A percentile compares a stretch with the other conserved stretches of the same genome.
These are phyloP conservation scores for Hippocampus mohnikei DNA, from an alignment of 2,113 vertebrate genomes.

Conservation along the genomic window DNA sequence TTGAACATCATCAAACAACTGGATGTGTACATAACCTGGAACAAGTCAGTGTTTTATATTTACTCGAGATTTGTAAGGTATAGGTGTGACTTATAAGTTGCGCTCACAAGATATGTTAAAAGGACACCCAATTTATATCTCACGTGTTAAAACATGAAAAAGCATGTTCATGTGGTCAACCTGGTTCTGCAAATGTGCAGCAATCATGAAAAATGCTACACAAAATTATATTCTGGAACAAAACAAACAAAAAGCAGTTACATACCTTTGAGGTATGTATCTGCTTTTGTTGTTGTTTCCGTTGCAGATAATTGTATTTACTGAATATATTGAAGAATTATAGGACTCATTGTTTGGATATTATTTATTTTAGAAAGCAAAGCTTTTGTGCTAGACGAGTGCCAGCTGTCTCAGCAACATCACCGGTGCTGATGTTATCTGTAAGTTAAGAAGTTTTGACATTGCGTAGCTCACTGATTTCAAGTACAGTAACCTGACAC, in stretches of 20 bases:
- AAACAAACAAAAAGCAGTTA: not conserved
- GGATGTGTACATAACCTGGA: no score
- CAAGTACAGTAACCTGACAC: constrained; percentile 28
- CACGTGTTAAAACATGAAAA: no score
- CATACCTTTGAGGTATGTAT: not conserved
- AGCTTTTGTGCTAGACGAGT: constrained; percentile 26
- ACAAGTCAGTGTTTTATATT: no score
- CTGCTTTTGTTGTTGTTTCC: constrained; percentile 23
- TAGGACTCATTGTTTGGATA: constrained; percentile 43
- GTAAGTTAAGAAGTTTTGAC: constrained; percentile 65
- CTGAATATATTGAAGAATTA: constrained; percentile 32
- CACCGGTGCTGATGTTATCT: constrained; percentile 42
- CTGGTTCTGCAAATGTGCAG: no score
- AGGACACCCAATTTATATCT: no score
- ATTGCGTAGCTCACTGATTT: constrained; percentile 43
- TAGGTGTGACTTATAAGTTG: no score
- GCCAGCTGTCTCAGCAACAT: constrained; percentile 53
- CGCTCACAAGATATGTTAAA: no score
- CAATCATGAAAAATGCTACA: no score
- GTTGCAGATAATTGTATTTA: constrained; percentile 30
- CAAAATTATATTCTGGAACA: not conserved
- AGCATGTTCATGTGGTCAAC: no score
- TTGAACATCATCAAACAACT: no score
- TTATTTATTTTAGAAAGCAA: constrained; percentile 35
- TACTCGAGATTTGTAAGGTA: no score